Evolutionary conservation across 2,797 vertebrate genomes (phyloP).

Genomic region (Poliocrania exsul): DNA sequence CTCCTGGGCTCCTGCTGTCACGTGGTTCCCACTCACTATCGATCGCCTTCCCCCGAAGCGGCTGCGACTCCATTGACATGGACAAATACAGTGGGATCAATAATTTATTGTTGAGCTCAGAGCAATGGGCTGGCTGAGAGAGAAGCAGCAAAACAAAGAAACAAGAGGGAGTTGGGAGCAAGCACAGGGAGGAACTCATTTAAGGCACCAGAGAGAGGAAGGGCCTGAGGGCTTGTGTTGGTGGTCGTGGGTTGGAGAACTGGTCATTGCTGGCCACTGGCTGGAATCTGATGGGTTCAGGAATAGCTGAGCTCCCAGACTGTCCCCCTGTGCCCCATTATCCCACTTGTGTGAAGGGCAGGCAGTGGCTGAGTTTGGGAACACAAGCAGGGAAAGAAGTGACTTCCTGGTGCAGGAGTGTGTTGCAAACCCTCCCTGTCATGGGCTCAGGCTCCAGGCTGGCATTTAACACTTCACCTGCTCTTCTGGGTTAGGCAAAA

Average conservation of each 20-base stretch:
- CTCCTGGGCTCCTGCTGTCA: background rate
- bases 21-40: background rate
- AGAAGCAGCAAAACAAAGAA: background rate
- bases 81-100: background rate
- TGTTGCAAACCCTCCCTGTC: background rate
- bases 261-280: rapidly evolving
- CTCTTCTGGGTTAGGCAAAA: background rate
- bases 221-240: rapidly evolving
- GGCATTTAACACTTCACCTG: rapidly evolving
- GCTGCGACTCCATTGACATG: background rate
- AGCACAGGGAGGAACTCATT: background rate
- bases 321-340: rapidly evolving
- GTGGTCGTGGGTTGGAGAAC: background rate
- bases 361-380: background rate
- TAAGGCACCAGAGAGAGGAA: background rate
- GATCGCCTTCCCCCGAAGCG: background rate
- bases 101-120: background rate
- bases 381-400: background rate
- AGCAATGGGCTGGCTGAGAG: background rate
- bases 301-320: rapidly evolving
- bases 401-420: background rate
- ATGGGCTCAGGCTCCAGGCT: background rate
- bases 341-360: background rate
- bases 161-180: rapidly evolving
- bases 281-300: background rate